Base-by-base conservation (phyloP, 2,888 invertebrate species). In the Agrilus biguttatus region DNA sequence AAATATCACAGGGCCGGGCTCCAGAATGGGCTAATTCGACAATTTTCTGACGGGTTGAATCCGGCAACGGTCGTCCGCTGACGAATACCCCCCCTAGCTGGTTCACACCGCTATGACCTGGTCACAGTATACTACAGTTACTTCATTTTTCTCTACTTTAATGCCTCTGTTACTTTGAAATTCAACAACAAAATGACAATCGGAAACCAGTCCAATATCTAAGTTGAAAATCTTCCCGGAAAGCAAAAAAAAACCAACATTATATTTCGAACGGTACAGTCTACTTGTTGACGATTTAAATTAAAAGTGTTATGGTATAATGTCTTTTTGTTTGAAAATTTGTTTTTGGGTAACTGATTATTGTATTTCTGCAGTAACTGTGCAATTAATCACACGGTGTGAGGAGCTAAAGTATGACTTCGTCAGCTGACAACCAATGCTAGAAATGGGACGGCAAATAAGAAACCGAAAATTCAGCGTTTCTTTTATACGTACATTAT, bases 51-150 rank as follows among this genome's bases (percentile, higher is more conserved):
- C 97, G 77, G 59, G 96, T 97, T 59, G 90, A 88, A 72, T 97
- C 96, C 49, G 96, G 96, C 68, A 97, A 77, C 53, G 96, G 97
- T 55, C 97, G 78, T 53, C 97, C 97, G 74, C 93, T 92, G 72
- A 97, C 96, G 78, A 93, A 98, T 67, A 96, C 93, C 66, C 97
- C 96, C 66, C 96, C 96, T 72, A 97, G 81, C 77, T 97, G 96
- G 80, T 97, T 96, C 70, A 97, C 90, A 67, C 96, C 97, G 75
- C 93, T 95, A 80, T 97, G 96, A 72, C 96, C 77, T 77, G 75
- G 70, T 73, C 74, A 75, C 70, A 74, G 72, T 70, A 72, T 72
- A 73, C 72, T 72, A 54, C 53, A 52, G 56, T 57, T 56, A 57
- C 53, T 50, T 49, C 43, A 43, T 33, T 28, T 33, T 19, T 41